Evolutionary conservation across 2,888 invertebrate genomes (phyloP).

Genomic region (Rhopalosiphum nymphaeae): DNA sequence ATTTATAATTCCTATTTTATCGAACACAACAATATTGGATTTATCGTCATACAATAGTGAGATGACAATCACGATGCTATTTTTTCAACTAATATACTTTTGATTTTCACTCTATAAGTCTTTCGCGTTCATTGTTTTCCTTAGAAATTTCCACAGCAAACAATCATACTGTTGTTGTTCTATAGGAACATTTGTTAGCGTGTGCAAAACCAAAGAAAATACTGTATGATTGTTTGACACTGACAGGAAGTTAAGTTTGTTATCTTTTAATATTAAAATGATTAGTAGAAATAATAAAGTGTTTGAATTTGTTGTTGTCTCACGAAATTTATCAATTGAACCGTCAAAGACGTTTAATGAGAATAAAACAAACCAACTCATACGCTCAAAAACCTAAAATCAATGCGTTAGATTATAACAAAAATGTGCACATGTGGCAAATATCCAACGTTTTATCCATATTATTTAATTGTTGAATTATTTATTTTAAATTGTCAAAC

Average conservation of each 20-base stretch:
- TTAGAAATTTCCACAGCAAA: not conserved
- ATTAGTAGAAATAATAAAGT: not conserved
- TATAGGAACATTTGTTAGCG: not conserved
- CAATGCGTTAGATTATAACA: not conserved
- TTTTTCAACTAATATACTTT: slow-evolving; percentile 23
- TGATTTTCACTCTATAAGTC: not conserved
- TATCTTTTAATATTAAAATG: slow-evolving; percentile 13
- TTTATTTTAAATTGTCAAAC: not conserved
- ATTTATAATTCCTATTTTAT: not conserved
- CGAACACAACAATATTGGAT: not conserved
- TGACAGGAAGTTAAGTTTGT: not conserved
- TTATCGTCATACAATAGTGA: not conserved
- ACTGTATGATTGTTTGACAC: not conserved
- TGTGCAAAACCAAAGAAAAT: not conserved
- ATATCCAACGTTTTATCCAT: not conserved
- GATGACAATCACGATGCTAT: not conserved
- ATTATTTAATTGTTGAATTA: not conserved
- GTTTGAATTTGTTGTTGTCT: not conserved
- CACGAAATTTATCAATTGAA: not conserved
- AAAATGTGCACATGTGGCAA: not conserved
- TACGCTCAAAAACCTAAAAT: not conserved
- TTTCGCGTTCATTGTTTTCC: not conserved
- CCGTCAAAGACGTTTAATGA: not conserved
- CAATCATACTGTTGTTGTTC: not conserved
- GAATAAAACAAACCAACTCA: not conserved